Evolutionary conservation across 2,888 invertebrate genomes (phyloP).

Genomic region (Eristalinus aeneus): DNA sequence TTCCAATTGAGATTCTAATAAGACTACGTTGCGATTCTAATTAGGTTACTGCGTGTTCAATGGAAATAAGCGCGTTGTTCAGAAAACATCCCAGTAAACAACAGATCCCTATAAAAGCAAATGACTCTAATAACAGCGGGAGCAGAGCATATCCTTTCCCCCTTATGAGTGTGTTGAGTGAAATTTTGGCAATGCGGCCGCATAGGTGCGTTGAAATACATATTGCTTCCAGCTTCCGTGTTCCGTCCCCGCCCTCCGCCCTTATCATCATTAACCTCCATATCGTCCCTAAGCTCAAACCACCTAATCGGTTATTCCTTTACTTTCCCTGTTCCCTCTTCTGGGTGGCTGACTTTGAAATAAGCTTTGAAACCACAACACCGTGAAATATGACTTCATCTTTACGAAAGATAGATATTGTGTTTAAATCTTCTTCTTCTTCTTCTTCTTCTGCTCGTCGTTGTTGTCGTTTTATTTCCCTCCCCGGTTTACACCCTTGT

Average conservation of each 20-base stretch:
- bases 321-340: slow-evolving; percentile 53
- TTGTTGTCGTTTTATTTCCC: background rate
- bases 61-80: slow-evolving; percentile 13
- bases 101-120: background rate
- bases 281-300: too few species aligned
- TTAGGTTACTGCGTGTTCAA: slow-evolving; percentile 2
- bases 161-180: slow-evolving; percentile 12
- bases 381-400: slow-evolving; percentile 70
- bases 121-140: background rate
- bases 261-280: too few species aligned
- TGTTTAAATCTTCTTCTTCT: slow-evolving; percentile 13
- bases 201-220: background rate
- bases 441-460: background rate
- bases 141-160: background rate
- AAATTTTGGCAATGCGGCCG: background rate
- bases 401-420: slow-evolving; percentile 48
- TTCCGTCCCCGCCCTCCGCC: background rate
- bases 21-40: too few species aligned
- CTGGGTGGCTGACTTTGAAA: slow-evolving; percentile 63
- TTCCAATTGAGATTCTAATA: too few species aligned
- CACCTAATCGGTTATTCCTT: too few species aligned
- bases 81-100: too few species aligned
- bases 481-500: background rate
- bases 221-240: background rate
- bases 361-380: slow-evolving; percentile 65